These are phyloP conservation scores for Columba livia DNA, from an alignment of 2,113 vertebrate species.

Conservation along the genomic window DNA sequence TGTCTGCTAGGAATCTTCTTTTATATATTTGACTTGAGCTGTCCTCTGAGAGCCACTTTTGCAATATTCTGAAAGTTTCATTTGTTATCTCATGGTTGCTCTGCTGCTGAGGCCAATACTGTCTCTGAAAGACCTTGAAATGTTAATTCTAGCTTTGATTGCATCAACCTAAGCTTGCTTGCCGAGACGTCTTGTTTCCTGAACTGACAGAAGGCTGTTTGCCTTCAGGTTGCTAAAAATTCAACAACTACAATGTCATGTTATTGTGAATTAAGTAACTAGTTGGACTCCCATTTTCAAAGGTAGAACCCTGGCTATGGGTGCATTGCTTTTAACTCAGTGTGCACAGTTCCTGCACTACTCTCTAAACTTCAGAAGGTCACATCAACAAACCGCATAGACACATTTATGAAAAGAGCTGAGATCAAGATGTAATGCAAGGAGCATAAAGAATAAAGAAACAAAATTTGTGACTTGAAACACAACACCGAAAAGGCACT, in stretches of 20 bases:
- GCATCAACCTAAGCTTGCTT: background rate
- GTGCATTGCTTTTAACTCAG: background rate
- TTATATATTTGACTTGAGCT: background rate
- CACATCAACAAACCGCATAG: background rate
- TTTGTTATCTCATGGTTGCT: background rate
- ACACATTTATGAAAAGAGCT: background rate
- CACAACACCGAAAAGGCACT: background rate
- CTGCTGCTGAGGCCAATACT: background rate
- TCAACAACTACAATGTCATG: background rate
- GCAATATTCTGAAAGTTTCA: background rate
- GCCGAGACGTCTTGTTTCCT: background rate
- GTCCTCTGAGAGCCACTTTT: background rate
- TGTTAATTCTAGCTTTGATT: background rate
- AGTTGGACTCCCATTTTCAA: background rate
- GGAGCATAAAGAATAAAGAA: background rate
- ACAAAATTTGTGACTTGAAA: background rate
- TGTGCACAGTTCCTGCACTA: background rate
- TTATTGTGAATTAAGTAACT: background rate
- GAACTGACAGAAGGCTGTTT: background rate
- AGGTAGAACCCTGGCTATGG: background rate
- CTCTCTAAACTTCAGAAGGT: background rate
- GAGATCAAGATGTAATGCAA: background rate
- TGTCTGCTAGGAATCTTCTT: background rate
- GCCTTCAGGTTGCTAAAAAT: background rate
- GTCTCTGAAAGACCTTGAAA: conserved; percentile 11